Base-by-base conservation (phyloP, 2,113 vertebrate genomes). In the Megaceryle maxima region DNA sequence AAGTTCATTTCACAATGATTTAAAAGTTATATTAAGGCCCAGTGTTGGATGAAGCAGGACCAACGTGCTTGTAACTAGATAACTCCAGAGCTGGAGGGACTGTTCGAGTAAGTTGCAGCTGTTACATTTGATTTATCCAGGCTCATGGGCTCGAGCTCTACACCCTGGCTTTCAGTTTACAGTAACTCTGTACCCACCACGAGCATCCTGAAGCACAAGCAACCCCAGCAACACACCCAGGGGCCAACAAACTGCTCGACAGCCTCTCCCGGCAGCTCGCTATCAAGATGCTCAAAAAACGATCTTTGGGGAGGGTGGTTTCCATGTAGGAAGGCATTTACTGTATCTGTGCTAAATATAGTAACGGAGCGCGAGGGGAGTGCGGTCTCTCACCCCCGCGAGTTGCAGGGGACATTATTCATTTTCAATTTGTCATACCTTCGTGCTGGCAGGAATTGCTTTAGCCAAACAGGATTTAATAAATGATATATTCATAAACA, bases 261-360 rank as follows among this genome's bases (percentile, higher is more conserved):
- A 29, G 48, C 50, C 68, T 8, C 53, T 39, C 72, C 87, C 5
- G 2, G 13, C 74, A 9, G 19, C 33, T 41, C 13, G 2, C 37
- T 60, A 29, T 41, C 3, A 9, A 73, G 16, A 68, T 1, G 2
- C 29, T 73, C 72, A 33, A 37, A 33, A 73, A 90, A 69, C 20
- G 93, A 83, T 92, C 83, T 92, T 83, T 46, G 5, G 70, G 86
- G 87, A 92, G 91, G 69, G 81, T 4, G 22, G 68, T 25, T 96
- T 97, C 94, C 91, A 94, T 44, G 21, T 5, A 90, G 96, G 95
- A 91, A 96, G 28, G 79, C 90, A 79, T 85, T 97, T 56, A 62
- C 93, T 88, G 91, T 35, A 50, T 74, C 43, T 10, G 15, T 39
- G 96, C 91, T 98, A 97, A 98, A 97, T 96, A 97, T 96, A 98